Evolutionary conservation across 2,113 vertebrate genomes (phyloP), one percentile per base, ranked within the genome.

Genomic region (Tachycineta bicolor): DNA sequence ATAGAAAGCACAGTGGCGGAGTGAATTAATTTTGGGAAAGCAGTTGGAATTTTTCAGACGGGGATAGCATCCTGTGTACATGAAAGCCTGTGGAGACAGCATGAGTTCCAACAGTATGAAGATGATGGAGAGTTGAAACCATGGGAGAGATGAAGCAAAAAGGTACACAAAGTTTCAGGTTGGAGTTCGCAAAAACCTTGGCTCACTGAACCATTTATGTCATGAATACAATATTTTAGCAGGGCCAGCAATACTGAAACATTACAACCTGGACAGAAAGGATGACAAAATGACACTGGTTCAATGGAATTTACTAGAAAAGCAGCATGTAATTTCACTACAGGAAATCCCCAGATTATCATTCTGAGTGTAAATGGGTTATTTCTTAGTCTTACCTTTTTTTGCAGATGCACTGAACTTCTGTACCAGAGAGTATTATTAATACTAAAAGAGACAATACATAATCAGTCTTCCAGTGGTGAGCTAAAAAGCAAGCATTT

Each of bases 11-110:
- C 91, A 86, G 83, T 70, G 55, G 64, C 77, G 29, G 49, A 41
- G 21, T 59, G 79, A 86, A 88, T 88, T 83, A 74, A 83, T 77
- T 86, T 94, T 55, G 79, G 59, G 79, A 96, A 94, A 93, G 39
- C 24, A 59, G 59, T 23, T 89, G 83, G 68, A 85, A 93, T 85
- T 94, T 78, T 90, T 39, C 64, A 86, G 56, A 34, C 76, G 74
- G 71, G 55, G 56, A 29, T 70, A 34, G 34, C 43, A 88, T 86
- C 76, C 71, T 86, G 46, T 70, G 50, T 34, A 70, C 50, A 52
- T 83, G 71, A 90, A 90, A 74, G 71, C 56, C 83, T 92, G 59
- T 88, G 79, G 67, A 91, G 88, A 92, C 71, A 94, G 55, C 71
- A 50, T 86, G 90, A 93, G 64, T 71, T 90, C 86, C 87, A 71